These are phyloP conservation scores for Phyllostomus discolor DNA, from an alignment of 2,113 vertebrate species.

Conservation along the genomic window DNA sequence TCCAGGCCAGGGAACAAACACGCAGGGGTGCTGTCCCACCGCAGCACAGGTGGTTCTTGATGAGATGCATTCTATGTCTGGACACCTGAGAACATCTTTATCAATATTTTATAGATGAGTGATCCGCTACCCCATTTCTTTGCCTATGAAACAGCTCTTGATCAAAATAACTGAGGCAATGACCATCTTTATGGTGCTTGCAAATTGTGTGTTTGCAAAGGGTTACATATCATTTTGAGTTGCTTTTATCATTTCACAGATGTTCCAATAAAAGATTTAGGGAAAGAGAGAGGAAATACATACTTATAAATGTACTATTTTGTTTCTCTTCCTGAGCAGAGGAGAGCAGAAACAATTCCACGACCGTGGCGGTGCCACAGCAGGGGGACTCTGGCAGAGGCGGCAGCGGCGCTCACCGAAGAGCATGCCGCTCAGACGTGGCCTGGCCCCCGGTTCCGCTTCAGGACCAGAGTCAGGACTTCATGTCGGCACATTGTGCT, in stretches of 20 bases:
- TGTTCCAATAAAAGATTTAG: conserved; percentile 26
- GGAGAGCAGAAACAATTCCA: background rate
- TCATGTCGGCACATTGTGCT: fast-evolving
- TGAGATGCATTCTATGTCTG: background rate
- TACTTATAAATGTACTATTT: background rate
- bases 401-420: background rate
- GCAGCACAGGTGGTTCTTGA: background rate
- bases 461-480: background rate
- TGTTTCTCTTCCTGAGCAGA: background rate
- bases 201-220: background rate
- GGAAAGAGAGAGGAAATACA: conserved; percentile 30
- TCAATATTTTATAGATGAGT: conserved; percentile 30
- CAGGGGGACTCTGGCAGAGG: background rate
- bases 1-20: background rate
- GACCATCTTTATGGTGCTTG: background rate
- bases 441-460: background rate
- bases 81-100: background rate
- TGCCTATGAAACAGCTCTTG: conserved; percentile 23
- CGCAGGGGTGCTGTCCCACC: background rate
- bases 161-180: conserved; percentile 14
- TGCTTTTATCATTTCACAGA: conserved; percentile 41
- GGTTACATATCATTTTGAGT: background rate
- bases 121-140: conserved; percentile 14
- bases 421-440: background rate
- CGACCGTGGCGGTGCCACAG: background rate